Conservation (phyloP, 2,888 invertebrate species). For the Aleiodes testaceus region DNA sequence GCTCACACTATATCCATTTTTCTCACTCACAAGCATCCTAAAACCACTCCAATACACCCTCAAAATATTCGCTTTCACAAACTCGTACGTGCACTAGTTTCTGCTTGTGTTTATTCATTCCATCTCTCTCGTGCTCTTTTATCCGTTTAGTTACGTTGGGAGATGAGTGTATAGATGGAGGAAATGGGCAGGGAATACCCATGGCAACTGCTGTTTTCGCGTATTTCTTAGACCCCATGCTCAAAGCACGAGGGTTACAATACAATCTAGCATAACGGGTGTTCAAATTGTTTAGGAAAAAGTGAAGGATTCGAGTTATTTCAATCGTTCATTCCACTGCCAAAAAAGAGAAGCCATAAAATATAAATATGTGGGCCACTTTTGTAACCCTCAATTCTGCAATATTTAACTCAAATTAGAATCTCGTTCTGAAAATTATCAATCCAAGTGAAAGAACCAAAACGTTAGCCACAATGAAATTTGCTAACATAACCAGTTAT, state of each 20-base stretch:
- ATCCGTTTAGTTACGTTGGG: neutral
- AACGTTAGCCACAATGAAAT: slow-evolving; percentile 22
- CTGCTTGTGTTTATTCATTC: slow-evolving; percentile 16
- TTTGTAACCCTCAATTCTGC: neutral
- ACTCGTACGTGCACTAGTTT: neutral
- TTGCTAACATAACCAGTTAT: slow-evolving; percentile 59
- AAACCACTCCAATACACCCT: slow-evolving; percentile 39
- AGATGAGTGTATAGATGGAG: slow-evolving; percentile 25
- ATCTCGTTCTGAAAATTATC: slow-evolving; percentile 47
- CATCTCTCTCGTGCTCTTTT: slow-evolving; percentile 3
- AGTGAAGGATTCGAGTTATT: too few species aligned
- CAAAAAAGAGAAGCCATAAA: neutral
- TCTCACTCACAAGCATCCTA: slow-evolving; percentile 42
- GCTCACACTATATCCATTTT: slow-evolving; percentile 43
- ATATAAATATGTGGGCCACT: too few species aligned
- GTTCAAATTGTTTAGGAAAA: slow-evolving; percentile 50
- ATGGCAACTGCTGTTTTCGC: slow-evolving; percentile 72
- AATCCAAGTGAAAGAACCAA: slow-evolving; percentile 14
- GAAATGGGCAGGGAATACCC: slow-evolving; percentile 59
- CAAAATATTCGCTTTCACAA: neutral
- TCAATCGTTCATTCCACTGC: neutral
- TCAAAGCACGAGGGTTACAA: slow-evolving; percentile 47
- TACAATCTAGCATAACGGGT: slow-evolving; percentile 67
- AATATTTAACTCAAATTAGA: slow-evolving; percentile 59
- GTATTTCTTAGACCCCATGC: slow-evolving; percentile 67